phyloP scores from a whole-genome alignment of 2,888 invertebrate species.

The Andrena bicolor region DNA sequence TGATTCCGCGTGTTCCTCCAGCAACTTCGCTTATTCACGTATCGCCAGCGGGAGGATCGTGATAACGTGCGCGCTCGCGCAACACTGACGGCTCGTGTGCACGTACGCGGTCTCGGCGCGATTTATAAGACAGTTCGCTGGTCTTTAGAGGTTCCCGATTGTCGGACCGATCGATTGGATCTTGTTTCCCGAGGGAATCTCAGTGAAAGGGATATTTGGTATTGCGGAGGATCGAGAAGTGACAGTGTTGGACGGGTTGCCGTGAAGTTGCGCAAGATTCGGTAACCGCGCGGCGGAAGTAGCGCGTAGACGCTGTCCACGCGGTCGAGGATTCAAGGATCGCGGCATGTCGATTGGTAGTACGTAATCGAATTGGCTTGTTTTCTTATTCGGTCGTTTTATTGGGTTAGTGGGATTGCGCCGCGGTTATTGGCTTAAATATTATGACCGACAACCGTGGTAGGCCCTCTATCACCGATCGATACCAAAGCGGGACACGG shows the following conservation, averaged over 20 bases:
- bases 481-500: constrained; percentile 34
- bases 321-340: constrained; percentile 5
- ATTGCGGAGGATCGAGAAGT: no score
- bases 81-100: background rate
- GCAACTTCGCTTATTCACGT: constrained; percentile 8
- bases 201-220: background rate
- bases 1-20: constrained; percentile 32
- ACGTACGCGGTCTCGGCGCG: background rate
- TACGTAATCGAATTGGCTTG: constrained; percentile 38
- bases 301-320: constrained; percentile 22
- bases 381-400: constrained; percentile 6
- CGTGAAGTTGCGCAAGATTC: constrained; percentile 25
- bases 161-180: no score
- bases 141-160: background rate
- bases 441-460: constrained; percentile 38
- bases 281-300: background rate
- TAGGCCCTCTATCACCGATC: constrained; percentile 52
- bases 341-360: constrained; percentile 54
- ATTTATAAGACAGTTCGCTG: background rate
- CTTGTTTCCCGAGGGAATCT: no score
- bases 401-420: constrained; percentile 45
- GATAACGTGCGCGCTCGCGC: background rate
- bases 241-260: background rate
- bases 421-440: constrained; percentile 56
- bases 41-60: constrained; percentile 5